Conservation (phyloP, 2,888 invertebrate genomes). For the Pogonocherus hispidulus region DNA sequence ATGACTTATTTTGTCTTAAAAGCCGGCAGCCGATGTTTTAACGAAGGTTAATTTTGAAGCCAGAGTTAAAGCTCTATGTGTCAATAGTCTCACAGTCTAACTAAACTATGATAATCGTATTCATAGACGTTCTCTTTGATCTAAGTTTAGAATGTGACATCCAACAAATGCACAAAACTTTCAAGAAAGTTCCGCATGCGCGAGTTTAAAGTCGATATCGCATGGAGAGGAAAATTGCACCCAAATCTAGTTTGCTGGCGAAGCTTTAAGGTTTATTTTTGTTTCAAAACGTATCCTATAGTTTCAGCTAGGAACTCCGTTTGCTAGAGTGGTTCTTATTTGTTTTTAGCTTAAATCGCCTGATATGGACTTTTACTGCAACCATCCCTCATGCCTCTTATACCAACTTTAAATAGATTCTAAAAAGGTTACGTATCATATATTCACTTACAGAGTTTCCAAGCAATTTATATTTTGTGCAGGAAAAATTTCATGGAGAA, state of each 20-base stretch:
- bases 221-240: constrained; percentile 45
- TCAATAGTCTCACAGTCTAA: constrained; percentile 38
- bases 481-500: no score
- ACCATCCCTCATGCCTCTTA: no score
- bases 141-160: constrained; percentile 42
- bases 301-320: constrained; percentile 38
- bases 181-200: constrained; percentile 49
- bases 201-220: constrained; percentile 44
- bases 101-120: not conserved
- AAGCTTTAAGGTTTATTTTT: constrained; percentile 49
- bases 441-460: no score
- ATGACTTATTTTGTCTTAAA: constrained; percentile 41
- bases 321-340: constrained; percentile 23
- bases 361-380: not conserved
- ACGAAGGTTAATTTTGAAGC: constrained; percentile 44
- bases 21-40: constrained; percentile 37
- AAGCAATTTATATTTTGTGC: no score
- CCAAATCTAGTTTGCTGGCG: constrained; percentile 21
- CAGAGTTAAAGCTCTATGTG: constrained; percentile 38
- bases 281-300: constrained; percentile 36
- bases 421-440: no score
- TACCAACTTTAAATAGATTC: no score
- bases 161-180: constrained; percentile 39
- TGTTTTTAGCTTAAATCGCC: constrained; percentile 15
- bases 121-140: constrained; percentile 34